Percentiles rank a stretch among this genome's conserved stretches.
These are phyloP conservation scores for Xestoiulus laeticollis DNA, from an alignment of 2,888 invertebrate species.

Conservation along the genomic window DNA sequence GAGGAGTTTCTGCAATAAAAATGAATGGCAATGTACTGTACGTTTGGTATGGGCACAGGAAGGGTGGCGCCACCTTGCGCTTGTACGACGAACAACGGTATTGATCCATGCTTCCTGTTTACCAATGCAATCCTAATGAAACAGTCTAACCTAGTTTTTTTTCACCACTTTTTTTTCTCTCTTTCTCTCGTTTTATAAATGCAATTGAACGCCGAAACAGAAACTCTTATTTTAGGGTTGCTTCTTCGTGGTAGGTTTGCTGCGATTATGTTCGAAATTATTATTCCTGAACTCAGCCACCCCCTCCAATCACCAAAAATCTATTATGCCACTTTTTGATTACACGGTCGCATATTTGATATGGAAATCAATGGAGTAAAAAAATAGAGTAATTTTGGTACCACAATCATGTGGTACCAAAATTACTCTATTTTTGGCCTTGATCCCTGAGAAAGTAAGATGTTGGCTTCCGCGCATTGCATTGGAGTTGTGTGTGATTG, in stretches of 20 bases:
- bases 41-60: not conserved
- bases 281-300: not conserved
- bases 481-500: not conserved
- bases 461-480: not conserved
- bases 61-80: not conserved
- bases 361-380: not conserved
- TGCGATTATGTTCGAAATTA: not conserved
- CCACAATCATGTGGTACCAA: too few species aligned
- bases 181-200: not conserved
- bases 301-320: not conserved
- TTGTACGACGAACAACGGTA: not conserved
- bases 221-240: not conserved
- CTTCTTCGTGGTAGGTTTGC: not conserved
- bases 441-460: not conserved
- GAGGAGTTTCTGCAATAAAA: not conserved
- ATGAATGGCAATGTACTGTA: not conserved
- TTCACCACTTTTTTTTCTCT: not conserved
- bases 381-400: too few species aligned
- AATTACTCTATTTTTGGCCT: not conserved
- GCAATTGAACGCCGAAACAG: constrained; percentile 8
- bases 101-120: constrained; percentile 31
- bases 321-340: not conserved
- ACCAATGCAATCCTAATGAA: constrained; percentile 30
- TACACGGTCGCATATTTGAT: not conserved
- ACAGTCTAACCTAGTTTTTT: constrained; percentile 30